Evolutionary conservation across 2,888 invertebrate genomes (phyloP).

Genomic region (Macaria notata): DNA sequence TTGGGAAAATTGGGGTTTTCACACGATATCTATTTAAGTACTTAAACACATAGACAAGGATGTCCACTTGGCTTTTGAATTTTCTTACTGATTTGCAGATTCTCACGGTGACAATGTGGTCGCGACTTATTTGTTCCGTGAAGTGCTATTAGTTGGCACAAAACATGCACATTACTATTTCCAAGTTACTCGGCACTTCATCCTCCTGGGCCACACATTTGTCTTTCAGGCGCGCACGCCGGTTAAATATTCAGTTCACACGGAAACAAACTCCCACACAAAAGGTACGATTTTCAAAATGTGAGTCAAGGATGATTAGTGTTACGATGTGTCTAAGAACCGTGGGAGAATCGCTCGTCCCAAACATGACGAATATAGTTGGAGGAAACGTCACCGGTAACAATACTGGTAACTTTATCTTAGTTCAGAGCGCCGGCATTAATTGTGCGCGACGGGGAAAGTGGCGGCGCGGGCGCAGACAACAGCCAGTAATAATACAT

Average conservation of each 20-base stretch:
- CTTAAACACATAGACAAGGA: conserved; percentile 12
- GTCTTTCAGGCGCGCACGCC: conserved; percentile 53
- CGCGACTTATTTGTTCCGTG: conserved; percentile 21
- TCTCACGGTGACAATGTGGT: conserved; percentile 10
- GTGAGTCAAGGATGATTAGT: conserved; percentile 76
- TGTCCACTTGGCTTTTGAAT: conserved; percentile 5
- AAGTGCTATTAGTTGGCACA: conserved; percentile 21
- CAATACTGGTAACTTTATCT: conserved; percentile 33
- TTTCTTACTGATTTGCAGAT: conserved; percentile 5
- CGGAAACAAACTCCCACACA: conserved; percentile 70
- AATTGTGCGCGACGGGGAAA: conserved; percentile 48
- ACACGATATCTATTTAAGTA: conserved; percentile 20
- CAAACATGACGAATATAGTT: conserved; percentile 48
- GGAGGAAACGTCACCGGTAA: conserved; percentile 48
- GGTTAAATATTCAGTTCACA: conserved; percentile 68
- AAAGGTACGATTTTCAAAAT: conserved; percentile 76
- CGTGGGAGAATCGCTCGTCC: conserved; percentile 68
- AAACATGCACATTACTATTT: conserved; percentile 9
- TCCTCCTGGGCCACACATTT: conserved; percentile 19
- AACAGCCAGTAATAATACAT: conserved; percentile 37
- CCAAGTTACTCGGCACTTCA: background rate
- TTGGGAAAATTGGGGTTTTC: conserved; percentile 19
- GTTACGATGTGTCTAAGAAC: conserved; percentile 60
- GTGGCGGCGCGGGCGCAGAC: conserved; percentile 37
- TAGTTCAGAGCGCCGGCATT: conserved; percentile 31